A percentile compares a stretch with the other conserved stretches of the same genome.
Evolutionary conservation across 2,797 vertebrate species (phyloP).

Genomic region (Threskiornis aethiopicus): DNA sequence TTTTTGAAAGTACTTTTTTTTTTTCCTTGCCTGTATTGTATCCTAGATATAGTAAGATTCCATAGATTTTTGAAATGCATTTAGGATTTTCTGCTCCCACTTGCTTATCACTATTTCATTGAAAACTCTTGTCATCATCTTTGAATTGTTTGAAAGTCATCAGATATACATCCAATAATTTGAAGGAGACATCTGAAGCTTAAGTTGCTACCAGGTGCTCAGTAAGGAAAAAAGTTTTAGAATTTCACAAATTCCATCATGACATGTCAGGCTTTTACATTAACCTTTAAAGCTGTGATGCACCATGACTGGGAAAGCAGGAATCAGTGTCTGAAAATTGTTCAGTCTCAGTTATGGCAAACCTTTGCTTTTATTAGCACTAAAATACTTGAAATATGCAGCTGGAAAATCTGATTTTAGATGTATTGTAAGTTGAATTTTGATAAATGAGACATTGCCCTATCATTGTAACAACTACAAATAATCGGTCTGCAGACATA

Average conservation of each 20-base stretch:
- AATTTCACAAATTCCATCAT: background rate
- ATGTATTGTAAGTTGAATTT: background rate
- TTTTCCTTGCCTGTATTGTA: background rate
- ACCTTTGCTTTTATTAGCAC: background rate
- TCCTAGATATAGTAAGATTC: background rate
- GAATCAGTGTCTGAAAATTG: background rate
- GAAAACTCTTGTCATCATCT: background rate
- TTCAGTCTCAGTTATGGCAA: background rate
- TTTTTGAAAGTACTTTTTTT: background rate
- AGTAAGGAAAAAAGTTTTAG: background rate
- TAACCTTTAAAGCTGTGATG: background rate
- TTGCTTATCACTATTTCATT: background rate
- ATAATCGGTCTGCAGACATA: background rate
- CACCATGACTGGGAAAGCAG: background rate
- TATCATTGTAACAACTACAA: background rate
- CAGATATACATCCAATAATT: background rate
- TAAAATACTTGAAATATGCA: background rate
- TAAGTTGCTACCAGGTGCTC: background rate
- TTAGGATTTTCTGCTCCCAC: background rate
- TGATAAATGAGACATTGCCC: background rate
- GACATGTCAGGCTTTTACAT: background rate
- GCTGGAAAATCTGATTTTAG: background rate
- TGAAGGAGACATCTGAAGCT: background rate
- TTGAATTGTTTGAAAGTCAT: conserved; percentile 18
- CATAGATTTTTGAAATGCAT: background rate